A percentile compares a stretch with the other conserved stretches of the same genome.
phyloP scores from a whole-genome alignment of 1,140 invertebrate species.

The Lordiphosa mommai region DNA sequence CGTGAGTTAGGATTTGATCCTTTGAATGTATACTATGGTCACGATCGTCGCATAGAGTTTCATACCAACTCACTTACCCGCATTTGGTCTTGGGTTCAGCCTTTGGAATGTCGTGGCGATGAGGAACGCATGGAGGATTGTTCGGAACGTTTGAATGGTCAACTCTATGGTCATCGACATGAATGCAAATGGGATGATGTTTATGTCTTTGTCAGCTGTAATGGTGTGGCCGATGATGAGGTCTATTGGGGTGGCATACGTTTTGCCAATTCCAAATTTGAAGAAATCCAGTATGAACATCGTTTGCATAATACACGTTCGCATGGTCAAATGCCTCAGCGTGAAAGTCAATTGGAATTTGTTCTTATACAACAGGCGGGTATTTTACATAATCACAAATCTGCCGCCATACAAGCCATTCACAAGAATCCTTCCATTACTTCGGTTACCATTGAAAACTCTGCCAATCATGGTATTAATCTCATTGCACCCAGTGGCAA shows the following conservation, averaged over 20 bases:
- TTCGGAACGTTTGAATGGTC: conserved; percentile 92
- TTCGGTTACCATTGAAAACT: conserved; percentile 90
- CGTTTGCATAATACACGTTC: conserved; percentile 90
- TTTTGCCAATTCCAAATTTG: conserved; percentile 94
- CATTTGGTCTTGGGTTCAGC: conserved; percentile 97
- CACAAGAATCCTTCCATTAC: conserved; percentile 90
- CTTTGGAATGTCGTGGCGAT: conserved; percentile 90
- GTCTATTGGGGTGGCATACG: conserved; percentile 98
- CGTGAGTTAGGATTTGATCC: conserved; percentile 94
- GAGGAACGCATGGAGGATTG: conserved; percentile 93
- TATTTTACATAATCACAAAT: conserved; percentile 96
- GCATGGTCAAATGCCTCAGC: conserved; percentile 84
- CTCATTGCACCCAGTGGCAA: conserved; percentile 92
- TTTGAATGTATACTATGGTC: conserved; percentile 92
- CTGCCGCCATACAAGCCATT: conserved; percentile 93
- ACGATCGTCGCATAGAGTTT: conserved; percentile 90
- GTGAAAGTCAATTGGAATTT: conserved; percentile 89
- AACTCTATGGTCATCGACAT: conserved; percentile 90
- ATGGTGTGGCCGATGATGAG: conserved; percentile 83
- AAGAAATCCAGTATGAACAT: conserved; percentile 90
- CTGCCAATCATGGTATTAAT: conserved; percentile 95
- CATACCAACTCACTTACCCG: conserved; percentile 90
- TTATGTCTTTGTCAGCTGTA: conserved; percentile 96
- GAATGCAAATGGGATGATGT: conserved; percentile 92
- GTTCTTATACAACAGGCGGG: conserved; percentile 97